Evolutionary conservation across 2,113 vertebrate species (phyloP).

Genomic region (Pangasianodon hypophthalmus): DNA sequence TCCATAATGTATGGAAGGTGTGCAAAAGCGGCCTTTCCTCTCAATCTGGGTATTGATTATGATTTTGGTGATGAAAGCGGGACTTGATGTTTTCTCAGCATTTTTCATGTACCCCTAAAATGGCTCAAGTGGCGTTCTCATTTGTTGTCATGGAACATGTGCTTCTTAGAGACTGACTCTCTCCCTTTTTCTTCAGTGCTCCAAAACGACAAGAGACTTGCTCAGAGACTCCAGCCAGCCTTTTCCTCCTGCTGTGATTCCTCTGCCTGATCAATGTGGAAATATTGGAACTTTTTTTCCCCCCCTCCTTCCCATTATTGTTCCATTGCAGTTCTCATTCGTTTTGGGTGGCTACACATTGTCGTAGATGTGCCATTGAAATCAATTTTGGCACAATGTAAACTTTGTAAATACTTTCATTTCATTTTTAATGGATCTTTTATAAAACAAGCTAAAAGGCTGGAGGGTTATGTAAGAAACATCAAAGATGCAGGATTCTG

Average conservation of each 20-base stretch:
- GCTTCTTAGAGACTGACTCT: slow-evolving; percentile 79
- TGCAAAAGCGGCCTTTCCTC: slow-evolving; percentile 6
- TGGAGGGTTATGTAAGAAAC: slow-evolving; percentile 58
- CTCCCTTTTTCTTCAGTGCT: slow-evolving; percentile 68
- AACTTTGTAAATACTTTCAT: slow-evolving; percentile 76
- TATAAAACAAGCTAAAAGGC: slow-evolving; percentile 74
- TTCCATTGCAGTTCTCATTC: slow-evolving; percentile 61
- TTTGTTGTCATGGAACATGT: slow-evolving; percentile 60
- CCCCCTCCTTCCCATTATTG: background rate
- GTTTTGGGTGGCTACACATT: slow-evolving; percentile 62
- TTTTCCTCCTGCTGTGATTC: slow-evolving; percentile 61
- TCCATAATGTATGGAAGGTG: slow-evolving; percentile 23
- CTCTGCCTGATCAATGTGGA: slow-evolving; percentile 51
- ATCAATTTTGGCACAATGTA: slow-evolving; percentile 63
- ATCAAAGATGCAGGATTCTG: slow-evolving; percentile 52
- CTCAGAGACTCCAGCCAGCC: slow-evolving; percentile 59
- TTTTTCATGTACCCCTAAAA: slow-evolving; percentile 55
- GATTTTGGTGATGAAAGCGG: slow-evolving; percentile 23
- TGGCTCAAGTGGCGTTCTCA: slow-evolving; percentile 54
- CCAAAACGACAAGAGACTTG: slow-evolving; percentile 73
- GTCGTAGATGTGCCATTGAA: slow-evolving; percentile 61
- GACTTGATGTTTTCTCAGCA: slow-evolving; percentile 22
- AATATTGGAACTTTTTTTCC: background rate
- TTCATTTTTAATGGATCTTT: slow-evolving; percentile 80
- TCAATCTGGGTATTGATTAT: slow-evolving; percentile 30